These are phyloP conservation scores for Aporophyla lueneburgensis DNA, from an alignment of 2,888 invertebrate genomes.

Conservation along the genomic window DNA sequence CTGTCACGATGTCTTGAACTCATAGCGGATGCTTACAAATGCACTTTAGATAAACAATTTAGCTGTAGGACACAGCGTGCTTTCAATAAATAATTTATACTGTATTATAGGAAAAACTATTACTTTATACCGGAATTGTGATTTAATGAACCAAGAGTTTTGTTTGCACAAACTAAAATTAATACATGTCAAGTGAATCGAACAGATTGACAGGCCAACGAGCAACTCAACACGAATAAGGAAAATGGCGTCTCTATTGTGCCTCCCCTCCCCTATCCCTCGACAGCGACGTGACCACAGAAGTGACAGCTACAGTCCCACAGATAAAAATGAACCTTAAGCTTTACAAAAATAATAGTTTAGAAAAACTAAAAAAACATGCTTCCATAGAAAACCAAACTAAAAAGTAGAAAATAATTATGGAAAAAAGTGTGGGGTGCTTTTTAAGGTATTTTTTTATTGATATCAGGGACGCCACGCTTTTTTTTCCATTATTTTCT, in stretches of 20 bases:
- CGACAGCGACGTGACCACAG: not conserved
- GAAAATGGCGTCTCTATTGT: conserved; percentile 12
- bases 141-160: not conserved
- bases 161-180: not conserved
- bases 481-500: too few species aligned
- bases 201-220: not conserved
- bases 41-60: conserved; percentile 8
- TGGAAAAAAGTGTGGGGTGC: too few species aligned
- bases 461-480: too few species aligned
- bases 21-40: conserved; percentile 75
- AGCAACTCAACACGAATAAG: not conserved
- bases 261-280: too few species aligned
- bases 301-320: not conserved
- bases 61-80: not conserved
- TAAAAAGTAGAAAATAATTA: too few species aligned
- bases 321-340: not conserved
- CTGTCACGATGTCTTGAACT: conserved; percentile 90
- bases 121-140: not conserved
- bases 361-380: too few species aligned
- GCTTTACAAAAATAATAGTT: too few species aligned
- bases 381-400: too few species aligned
- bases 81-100: not conserved
- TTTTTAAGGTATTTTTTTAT: too few species aligned
- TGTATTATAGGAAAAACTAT: not conserved
- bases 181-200: not conserved